Conservation (phyloP, 2,888 invertebrate species). For the Pherbina coryleti region DNA sequence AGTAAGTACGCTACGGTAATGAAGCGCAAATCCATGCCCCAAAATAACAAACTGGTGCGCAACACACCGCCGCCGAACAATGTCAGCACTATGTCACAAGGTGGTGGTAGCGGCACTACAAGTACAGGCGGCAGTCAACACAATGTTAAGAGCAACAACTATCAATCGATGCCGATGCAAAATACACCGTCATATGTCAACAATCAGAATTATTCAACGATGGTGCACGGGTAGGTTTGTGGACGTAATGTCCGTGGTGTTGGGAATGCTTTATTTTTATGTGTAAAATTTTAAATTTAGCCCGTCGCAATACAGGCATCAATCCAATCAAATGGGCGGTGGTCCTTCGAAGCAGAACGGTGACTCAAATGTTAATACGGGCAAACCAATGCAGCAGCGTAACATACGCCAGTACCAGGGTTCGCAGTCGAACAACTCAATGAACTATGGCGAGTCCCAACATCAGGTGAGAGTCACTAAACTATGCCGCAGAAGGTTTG, state of each 20-base stretch:
- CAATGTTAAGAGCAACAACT: constrained; percentile 45
- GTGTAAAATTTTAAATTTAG: constrained; percentile 46
- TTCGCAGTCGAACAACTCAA: constrained; percentile 59
- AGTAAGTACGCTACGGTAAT: constrained; percentile 74
- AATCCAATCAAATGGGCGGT: constrained; percentile 59
- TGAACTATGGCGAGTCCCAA: constrained; percentile 59
- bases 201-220: constrained; percentile 57
- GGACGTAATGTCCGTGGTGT: constrained; percentile 4
- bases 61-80: constrained; percentile 72
- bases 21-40: constrained; percentile 77
- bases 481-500: not conserved
- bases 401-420: constrained; percentile 65
- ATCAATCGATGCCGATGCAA: constrained; percentile 62
- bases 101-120: constrained; percentile 45
- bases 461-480: constrained; percentile 48
- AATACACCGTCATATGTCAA: constrained; percentile 56
- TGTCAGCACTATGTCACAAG: constrained; percentile 49
- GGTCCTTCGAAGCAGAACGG: constrained; percentile 66
- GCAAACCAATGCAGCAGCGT: constrained; percentile 65
- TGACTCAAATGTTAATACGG: constrained; percentile 58
- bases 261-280: not conserved
- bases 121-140: constrained; percentile 46
- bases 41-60: constrained; percentile 75
- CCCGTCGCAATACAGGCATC: constrained; percentile 59
- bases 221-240: constrained; percentile 56